A percentile compares a stretch with the other conserved stretches of the same genome.
Evolutionary conservation across 2,113 vertebrate species (phyloP).

Genomic region (Aphelocoma coerulescens): DNA sequence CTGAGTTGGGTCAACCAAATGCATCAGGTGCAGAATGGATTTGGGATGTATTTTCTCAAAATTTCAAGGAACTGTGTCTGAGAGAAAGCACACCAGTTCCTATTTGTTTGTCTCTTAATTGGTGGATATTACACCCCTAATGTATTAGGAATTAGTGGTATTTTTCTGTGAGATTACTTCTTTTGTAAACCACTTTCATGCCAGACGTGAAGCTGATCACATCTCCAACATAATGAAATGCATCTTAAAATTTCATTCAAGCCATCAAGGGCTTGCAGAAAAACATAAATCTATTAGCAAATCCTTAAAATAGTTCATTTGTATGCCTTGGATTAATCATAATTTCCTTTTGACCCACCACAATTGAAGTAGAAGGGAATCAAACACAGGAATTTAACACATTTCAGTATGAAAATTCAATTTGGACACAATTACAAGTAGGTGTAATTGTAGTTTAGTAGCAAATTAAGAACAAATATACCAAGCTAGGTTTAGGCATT

Average conservation of each 20-base stretch:
- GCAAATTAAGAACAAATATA: background rate
- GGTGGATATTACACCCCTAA: background rate
- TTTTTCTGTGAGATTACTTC: background rate
- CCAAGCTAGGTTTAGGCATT: background rate
- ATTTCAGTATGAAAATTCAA: background rate
- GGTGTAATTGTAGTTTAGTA: background rate
- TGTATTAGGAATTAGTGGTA: background rate
- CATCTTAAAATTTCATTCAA: conserved; percentile 70
- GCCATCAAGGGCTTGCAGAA: conserved; percentile 75
- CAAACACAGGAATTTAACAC: background rate
- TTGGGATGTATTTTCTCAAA: background rate
- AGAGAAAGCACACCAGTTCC: background rate
- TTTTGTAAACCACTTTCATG: conserved; percentile 39
- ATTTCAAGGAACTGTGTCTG: background rate
- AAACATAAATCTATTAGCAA: conserved; percentile 71
- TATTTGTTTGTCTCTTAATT: background rate
- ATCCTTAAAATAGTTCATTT: conserved; percentile 69
- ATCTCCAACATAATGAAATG: conserved; percentile 44
- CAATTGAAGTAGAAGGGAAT: background rate
- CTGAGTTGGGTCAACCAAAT: background rate
- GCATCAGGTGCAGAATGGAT: background rate
- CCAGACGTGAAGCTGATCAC: conserved; percentile 71
- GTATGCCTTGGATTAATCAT: background rate
- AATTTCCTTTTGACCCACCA: background rate
- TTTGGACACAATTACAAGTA: background rate